These are phyloP conservation scores for Gymnodraco acuticeps DNA, from an alignment of 2,797 vertebrate genomes.

Conservation along the genomic window DNA sequence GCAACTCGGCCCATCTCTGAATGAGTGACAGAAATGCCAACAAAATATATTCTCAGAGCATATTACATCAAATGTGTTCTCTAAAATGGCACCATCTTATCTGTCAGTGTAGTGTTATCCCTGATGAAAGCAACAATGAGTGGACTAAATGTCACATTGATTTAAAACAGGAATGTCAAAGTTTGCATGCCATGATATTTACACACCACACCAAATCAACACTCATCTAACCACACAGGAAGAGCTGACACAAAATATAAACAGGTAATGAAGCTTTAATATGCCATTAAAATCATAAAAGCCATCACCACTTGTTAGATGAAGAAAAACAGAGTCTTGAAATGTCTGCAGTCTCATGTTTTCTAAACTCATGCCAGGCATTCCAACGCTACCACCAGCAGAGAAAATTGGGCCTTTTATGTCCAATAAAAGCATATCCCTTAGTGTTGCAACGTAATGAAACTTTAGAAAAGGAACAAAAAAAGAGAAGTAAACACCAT, in stretches of 20 bases:
- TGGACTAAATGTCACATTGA: neutral
- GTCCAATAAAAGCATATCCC: slow-evolving; percentile 58
- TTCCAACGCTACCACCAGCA: slow-evolving; percentile 66
- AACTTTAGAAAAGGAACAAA: slow-evolving; percentile 26
- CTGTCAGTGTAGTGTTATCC: neutral
- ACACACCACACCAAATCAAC: neutral
- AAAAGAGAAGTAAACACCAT: slow-evolving; percentile 21
- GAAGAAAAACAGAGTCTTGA: slow-evolving; percentile 28
- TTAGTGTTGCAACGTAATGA: slow-evolving; percentile 38
- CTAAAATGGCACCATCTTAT: neutral
- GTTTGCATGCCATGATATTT: neutral
- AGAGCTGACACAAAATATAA: neutral
- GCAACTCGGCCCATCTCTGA: neutral
- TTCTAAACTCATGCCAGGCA: slow-evolving; percentile 54
- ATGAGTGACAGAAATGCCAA: neutral
- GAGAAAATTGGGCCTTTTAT: slow-evolving; percentile 64
- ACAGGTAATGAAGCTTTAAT: slow-evolving; percentile 12
- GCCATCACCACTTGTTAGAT: slow-evolving; percentile 9
- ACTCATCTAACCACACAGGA: slow-evolving; percentile 1
- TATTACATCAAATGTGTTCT: neutral
- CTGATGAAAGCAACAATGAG: neutral
- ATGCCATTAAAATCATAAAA: slow-evolving; percentile 25
- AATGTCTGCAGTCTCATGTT: slow-evolving; percentile 54
- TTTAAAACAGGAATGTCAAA: neutral
- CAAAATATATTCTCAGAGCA: neutral